A percentile compares a stretch with the other conserved stretches of the same genome.
Conservation (phyloP, 2,113 vertebrate species). For the Cochlearius cochlearius region DNA sequence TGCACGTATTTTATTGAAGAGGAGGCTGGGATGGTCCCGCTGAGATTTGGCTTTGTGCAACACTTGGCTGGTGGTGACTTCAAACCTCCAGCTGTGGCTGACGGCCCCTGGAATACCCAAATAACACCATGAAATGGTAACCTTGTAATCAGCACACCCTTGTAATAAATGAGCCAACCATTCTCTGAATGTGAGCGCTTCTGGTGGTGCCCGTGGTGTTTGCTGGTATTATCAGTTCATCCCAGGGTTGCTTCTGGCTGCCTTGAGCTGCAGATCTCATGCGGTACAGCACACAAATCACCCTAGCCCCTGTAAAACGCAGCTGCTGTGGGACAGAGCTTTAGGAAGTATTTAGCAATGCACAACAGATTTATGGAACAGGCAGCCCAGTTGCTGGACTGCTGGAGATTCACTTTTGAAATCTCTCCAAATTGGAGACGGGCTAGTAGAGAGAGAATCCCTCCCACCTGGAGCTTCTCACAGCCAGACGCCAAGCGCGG, state of each 20-base stretch:
- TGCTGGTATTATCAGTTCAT: background rate
- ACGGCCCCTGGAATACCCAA: background rate
- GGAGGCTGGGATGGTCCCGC: background rate
- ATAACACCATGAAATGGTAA: background rate
- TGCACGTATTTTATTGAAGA: background rate
- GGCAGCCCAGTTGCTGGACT: background rate
- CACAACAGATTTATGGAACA: background rate
- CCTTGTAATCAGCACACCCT: fast-evolving
- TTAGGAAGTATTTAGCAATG: background rate
- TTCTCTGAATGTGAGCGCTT: background rate
- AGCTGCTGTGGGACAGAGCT: background rate
- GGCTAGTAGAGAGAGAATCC: background rate
- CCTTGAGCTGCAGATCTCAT: background rate
- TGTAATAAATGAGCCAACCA: fast-evolving
- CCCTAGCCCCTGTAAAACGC: background rate
- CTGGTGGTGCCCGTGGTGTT: background rate
- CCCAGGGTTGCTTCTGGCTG: background rate
- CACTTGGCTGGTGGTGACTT: background rate
- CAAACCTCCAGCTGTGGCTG: background rate
- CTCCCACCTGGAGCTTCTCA: background rate
- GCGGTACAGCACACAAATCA: background rate
- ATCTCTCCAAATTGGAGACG: background rate
- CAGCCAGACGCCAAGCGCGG: fast-evolving
- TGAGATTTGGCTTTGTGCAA: background rate
- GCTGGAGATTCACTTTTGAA: fast-evolving